These are phyloP conservation scores for Limnephilus lunatus DNA, from an alignment of 2,888 invertebrate genomes.

Conservation along the genomic window DNA sequence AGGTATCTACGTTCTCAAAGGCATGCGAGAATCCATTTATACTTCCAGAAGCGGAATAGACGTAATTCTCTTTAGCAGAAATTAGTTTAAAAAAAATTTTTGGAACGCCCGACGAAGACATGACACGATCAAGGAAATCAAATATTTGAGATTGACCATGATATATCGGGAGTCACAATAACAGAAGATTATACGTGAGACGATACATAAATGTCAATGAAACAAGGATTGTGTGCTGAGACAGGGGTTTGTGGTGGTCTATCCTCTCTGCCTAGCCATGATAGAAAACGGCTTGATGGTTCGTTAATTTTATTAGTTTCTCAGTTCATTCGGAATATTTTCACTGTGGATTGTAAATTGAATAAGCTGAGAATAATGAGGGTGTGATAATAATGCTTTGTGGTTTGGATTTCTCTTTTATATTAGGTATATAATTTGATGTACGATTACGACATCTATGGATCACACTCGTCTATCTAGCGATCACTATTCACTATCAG, in stretches of 20 bases:
- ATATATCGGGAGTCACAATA: too few relatives aligned
- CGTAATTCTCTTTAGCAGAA: conserved; percentile 11
- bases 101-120: too few relatives aligned
- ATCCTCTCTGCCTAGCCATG: too few relatives aligned
- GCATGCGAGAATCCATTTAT: background rate
- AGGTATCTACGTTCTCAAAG: background rate
- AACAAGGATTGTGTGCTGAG: too few relatives aligned
- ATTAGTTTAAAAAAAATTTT: background rate
- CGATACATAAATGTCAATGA: too few relatives aligned
- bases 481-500: too few relatives aligned
- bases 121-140: too few relatives aligned
- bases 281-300: too few relatives aligned
- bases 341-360: conserved; percentile 25
- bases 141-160: too few relatives aligned
- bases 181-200: too few relatives aligned
- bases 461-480: too few relatives aligned
- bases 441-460: background rate
- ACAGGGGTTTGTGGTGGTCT: too few relatives aligned
- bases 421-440: background rate
- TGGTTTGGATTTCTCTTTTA: background rate
- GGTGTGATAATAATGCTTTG: background rate
- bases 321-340: conserved; percentile 32
- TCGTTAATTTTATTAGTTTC: conserved; percentile 5
- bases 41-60: background rate
- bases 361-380: background rate